A percentile compares a stretch with the other conserved stretches of the same genome.
phyloP scores from a whole-genome alignment of 2,113 vertebrate genomes.

The Notarius lentiginosus region DNA sequence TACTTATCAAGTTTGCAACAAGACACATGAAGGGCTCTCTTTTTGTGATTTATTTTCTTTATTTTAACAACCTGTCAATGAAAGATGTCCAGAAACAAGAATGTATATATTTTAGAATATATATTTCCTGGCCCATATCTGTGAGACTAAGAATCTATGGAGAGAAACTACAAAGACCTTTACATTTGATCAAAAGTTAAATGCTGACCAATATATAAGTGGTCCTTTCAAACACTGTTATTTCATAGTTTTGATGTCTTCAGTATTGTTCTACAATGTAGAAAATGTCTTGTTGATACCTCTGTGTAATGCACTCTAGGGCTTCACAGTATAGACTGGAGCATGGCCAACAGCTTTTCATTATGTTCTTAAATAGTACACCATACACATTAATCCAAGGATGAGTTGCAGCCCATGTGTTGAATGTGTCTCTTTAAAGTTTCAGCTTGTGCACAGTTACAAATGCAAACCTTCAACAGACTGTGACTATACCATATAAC shows the following conservation, averaged over 20 bases:
- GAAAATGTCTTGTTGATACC: neutral
- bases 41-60: neutral
- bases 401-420: neutral
- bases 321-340: neutral
- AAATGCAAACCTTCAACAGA: constrained; percentile 9
- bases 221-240: neutral
- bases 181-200: neutral
- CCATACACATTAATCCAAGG: neutral
- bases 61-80: neutral
- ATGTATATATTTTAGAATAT: neutral
- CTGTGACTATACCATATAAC: neutral
- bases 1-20: neutral
- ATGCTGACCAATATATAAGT: neutral
- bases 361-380: neutral
- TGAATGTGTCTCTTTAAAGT: constrained; percentile 2
- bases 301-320: neutral
- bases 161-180: neutral
- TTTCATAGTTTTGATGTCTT: too few relatives aligned
- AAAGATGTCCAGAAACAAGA: neutral
- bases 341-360: neutral
- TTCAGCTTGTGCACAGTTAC: neutral
- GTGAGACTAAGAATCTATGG: neutral
- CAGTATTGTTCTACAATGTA: too few relatives aligned
- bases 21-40: neutral
- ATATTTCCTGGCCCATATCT: neutral